A percentile compares a stretch with the other conserved stretches of the same genome.
Conservation (phyloP, 2,113 vertebrate species). For the Oenanthe melanoleuca region DNA sequence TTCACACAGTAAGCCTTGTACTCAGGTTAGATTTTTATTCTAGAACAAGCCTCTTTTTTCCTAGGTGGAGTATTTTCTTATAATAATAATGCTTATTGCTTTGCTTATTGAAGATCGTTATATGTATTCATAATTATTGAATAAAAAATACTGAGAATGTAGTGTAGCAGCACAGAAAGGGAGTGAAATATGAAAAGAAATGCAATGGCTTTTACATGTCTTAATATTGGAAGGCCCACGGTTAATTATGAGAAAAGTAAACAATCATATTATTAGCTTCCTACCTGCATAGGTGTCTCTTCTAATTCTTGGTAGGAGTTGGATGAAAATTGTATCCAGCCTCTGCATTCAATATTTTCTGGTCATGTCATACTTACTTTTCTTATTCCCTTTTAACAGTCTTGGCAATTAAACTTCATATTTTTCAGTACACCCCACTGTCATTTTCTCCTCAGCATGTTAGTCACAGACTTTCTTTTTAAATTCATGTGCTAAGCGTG, state of each 20-base stretch:
- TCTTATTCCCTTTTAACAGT: neutral
- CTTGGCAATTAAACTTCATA: neutral
- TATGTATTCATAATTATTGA: neutral
- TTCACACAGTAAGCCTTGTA: neutral
- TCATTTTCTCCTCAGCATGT: neutral
- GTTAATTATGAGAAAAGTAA: neutral
- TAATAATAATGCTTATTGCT: neutral
- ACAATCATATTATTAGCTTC: neutral
- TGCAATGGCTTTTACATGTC: rapidly evolving
- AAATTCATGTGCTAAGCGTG: neutral
- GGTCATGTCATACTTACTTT: neutral
- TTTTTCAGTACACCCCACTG: neutral
- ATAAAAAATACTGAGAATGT: neutral
- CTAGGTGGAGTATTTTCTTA: neutral
- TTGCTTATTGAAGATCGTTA: neutral
- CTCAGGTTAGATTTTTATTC: neutral
- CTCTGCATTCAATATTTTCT: neutral
- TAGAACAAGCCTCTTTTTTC: neutral
- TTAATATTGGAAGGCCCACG: neutral
- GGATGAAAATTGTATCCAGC: neutral
- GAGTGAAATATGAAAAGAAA: neutral
- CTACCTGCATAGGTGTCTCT: neutral
- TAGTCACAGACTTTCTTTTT: neutral
- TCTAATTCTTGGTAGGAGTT: neutral
- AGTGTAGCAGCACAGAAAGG: neutral